Evolutionary conservation across 2,888 invertebrate species (phyloP).

Genomic region (Netelia melanura): DNA sequence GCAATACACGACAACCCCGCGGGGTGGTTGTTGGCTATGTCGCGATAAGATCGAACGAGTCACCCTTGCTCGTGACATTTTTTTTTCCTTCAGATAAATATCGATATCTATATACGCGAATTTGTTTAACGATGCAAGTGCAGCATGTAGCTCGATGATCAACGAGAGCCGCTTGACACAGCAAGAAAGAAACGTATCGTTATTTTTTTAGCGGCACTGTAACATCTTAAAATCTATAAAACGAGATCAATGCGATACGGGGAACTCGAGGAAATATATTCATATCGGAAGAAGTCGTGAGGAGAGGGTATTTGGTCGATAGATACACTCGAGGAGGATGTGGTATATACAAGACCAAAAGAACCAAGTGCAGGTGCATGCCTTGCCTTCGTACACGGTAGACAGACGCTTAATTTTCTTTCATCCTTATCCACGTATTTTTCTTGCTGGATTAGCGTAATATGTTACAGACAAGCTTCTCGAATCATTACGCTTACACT

Average conservation of each 20-base stretch:
- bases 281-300: slow-evolving; percentile 73
- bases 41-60: slow-evolving; percentile 61
- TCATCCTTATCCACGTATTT: slow-evolving; percentile 27
- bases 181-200: background rate
- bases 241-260: background rate
- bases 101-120: background rate
- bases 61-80: slow-evolving; percentile 38
- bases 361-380: slow-evolving; percentile 76
- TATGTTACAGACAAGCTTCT: slow-evolving; percentile 11
- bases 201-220: slow-evolving; percentile 1
- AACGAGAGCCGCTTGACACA: slow-evolving; percentile 28
- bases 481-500: background rate
- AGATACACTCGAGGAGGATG: slow-evolving; percentile 55
- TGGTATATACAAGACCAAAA: slow-evolving; percentile 41
- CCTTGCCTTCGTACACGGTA: slow-evolving; percentile 39
- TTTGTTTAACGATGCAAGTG: slow-evolving; percentile 4
- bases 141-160: slow-evolving; percentile 19
- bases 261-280: slow-evolving; percentile 68
- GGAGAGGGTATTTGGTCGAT: slow-evolving; percentile 43
- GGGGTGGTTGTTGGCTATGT: slow-evolving; percentile 42
- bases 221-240: background rate
- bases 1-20: slow-evolving; percentile 27
- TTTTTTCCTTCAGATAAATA: slow-evolving; percentile 20
- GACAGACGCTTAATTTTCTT: slow-evolving; percentile 13
- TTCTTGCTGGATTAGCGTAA: slow-evolving; percentile 11